phyloP scores from a whole-genome alignment of 2,797 vertebrate species.

The Gobio occitaniae region DNA sequence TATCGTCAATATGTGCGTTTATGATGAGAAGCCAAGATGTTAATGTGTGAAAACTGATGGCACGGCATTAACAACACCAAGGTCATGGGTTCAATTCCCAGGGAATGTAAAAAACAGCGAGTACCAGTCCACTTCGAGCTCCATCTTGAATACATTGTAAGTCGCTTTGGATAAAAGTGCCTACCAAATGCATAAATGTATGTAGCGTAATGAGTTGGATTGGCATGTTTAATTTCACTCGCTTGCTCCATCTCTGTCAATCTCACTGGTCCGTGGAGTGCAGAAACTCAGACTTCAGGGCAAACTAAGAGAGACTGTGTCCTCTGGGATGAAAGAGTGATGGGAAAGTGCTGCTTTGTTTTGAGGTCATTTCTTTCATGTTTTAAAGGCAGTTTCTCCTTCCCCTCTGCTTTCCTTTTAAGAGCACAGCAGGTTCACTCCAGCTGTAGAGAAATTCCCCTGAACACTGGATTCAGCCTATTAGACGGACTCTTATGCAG shows the following conservation, averaged over 20 bases:
- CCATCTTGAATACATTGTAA: conserved; percentile 9
- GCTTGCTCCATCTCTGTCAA: conserved; percentile 20
- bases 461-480: conserved; percentile 27
- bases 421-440: conserved; percentile 36
- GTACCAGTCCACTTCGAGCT: background rate
- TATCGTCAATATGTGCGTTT: background rate
- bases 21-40: conserved; percentile 9
- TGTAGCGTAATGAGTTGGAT: conserved; percentile 20
- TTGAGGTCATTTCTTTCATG: conserved; percentile 61
- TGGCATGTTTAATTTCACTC: conserved; percentile 24
- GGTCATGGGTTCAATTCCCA: conserved; percentile 1
- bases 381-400: conserved; percentile 52
- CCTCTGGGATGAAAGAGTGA: conserved; percentile 33
- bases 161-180: conserved; percentile 7
- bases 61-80: background rate
- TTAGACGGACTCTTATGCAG: background rate
- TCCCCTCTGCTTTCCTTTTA: conserved; percentile 42
- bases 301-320: conserved; percentile 28
- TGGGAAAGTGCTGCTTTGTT: conserved; percentile 46
- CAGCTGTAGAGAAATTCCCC: conserved; percentile 30
- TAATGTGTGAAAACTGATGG: conserved; percentile 9
- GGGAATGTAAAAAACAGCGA: background rate
- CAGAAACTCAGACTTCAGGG: conserved; percentile 44
- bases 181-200: conserved; percentile 32
- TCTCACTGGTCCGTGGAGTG: conserved; percentile 33